Base-by-base conservation (phyloP, 2,888 invertebrate genomes). In the Melieria crassipennis region DNA sequence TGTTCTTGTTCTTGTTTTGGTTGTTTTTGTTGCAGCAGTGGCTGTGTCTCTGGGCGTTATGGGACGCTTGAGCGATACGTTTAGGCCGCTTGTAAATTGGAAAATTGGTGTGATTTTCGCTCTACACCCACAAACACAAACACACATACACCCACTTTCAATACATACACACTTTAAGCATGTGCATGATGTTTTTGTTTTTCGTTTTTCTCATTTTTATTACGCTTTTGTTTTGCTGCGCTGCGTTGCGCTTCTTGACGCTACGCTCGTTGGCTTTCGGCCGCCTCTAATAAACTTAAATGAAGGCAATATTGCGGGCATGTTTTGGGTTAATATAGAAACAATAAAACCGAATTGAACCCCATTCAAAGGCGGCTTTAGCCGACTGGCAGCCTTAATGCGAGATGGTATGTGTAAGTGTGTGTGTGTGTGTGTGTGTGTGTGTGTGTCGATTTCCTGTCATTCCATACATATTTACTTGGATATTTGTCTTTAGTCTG, bases 281-380 rank as follows among this genome's bases (percentile, higher is more conserved):
- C 3, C 30, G 78, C 77, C 78, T 81, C 81, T 82, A 83, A 84
- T 83, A 83, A 84, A 84, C 84, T 82, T 83, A 83, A 83, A 83
- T 83, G 83, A 81, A 81, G 81, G 81, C 84, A 82, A 83, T 83
- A 82, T 83, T 84, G 81, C 80, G 83, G 83, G 81, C 81, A 79
- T 82, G 79, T 83, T 83, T 82, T 81, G 82, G 83, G 83, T 84
- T 82, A 82, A 83, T 83, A 80, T 79, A 80, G 82, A 81, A 81
- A 82, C 82, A 82, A 84, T 83, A 84, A 84, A 82, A 82, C 80
- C 81, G 78, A 82, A 82, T 84, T 82, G 83, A 79, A 81, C 78
- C 79, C 69, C 69, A 69, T 75, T 76, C 72, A 66, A 74, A 43
- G 13, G 16, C 55, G n/a, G 11, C 48, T 47, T 60, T 57, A 57